Conservation (phyloP, 2,113 vertebrate species). For the Mungos mungo region DNA sequence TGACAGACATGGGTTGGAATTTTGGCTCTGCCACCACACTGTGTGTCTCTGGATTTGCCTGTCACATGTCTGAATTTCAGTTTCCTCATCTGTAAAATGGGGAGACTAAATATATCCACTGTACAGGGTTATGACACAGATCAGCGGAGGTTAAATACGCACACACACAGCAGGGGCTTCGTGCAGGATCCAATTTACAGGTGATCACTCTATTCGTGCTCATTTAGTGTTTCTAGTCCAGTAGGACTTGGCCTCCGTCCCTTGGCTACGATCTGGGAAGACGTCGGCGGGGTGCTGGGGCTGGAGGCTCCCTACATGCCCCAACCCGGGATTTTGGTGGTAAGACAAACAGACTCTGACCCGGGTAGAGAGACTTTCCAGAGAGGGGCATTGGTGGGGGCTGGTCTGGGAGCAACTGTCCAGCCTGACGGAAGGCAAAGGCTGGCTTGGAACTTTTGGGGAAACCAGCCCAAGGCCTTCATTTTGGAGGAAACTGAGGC, state of each 20-base stretch:
- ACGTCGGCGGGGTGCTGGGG: background rate
- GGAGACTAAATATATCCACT: background rate
- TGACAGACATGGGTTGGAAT: background rate
- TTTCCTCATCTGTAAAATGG: background rate
- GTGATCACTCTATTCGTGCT: background rate
- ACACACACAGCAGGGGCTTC: fast-evolving
- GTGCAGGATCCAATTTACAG: fast-evolving
- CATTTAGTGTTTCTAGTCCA: background rate
- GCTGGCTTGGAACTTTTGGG: background rate
- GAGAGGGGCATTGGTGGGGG: fast-evolving
- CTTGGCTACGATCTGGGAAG: background rate
- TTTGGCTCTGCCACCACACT: background rate
- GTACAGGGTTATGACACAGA: fast-evolving
- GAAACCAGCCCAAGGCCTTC: background rate
- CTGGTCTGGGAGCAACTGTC: too few relatives aligned
- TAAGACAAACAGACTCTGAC: background rate
- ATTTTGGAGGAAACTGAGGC: background rate
- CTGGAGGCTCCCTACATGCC: background rate
- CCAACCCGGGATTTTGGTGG: background rate
- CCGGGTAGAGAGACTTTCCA: background rate
- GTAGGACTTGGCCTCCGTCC: background rate
- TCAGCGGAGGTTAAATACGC: background rate
- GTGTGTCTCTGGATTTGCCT: background rate
- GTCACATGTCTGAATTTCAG: background rate
- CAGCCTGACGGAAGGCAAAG: background rate